These are phyloP conservation scores for Elanus axillaris DNA, from an alignment of 2,113 vertebrate genomes.

Conservation along the genomic window DNA sequence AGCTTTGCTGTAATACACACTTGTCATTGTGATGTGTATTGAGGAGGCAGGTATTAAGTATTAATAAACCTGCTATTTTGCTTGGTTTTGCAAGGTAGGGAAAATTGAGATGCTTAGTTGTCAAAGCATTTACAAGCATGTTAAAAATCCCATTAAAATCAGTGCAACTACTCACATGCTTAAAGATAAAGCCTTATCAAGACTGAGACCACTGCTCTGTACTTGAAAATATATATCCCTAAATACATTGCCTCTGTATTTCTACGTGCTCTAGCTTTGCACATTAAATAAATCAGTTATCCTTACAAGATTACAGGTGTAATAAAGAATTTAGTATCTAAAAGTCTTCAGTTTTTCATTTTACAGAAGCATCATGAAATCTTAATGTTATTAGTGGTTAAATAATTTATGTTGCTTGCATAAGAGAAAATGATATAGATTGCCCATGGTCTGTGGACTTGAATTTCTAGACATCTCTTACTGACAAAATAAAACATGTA, in stretches of 20 bases:
- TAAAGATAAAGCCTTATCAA: conserved; percentile 8
- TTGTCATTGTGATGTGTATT: not conserved
- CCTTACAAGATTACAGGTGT: not conserved
- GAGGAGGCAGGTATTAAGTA: conserved; percentile 12
- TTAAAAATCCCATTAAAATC: conserved; percentile 11
- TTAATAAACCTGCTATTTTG: conserved; percentile 38
- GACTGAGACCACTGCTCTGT: not conserved
- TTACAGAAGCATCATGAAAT: conserved; percentile 31
- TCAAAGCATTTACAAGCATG: not conserved
- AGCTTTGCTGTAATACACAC: conserved; percentile 17
- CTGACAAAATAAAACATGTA: not conserved
- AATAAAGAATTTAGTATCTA: conserved; percentile 24
- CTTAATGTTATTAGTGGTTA: conserved; percentile 40
- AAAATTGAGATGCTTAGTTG: conserved; percentile 3
- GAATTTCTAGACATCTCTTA: not conserved
- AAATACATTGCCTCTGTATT: not conserved
- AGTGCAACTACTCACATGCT: not conserved
- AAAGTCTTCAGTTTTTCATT: not conserved
- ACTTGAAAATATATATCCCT: not conserved
- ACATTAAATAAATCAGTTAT: conserved; percentile 4
- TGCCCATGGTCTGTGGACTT: not conserved
- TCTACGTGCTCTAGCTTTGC: not conserved
- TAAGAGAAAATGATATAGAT: not conserved
- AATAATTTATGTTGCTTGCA: conserved; percentile 47
- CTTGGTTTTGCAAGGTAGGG: not conserved